Base-by-base conservation (phyloP, 2,113 vertebrate species). In the Cyphomyrus plagiostoma region DNA sequence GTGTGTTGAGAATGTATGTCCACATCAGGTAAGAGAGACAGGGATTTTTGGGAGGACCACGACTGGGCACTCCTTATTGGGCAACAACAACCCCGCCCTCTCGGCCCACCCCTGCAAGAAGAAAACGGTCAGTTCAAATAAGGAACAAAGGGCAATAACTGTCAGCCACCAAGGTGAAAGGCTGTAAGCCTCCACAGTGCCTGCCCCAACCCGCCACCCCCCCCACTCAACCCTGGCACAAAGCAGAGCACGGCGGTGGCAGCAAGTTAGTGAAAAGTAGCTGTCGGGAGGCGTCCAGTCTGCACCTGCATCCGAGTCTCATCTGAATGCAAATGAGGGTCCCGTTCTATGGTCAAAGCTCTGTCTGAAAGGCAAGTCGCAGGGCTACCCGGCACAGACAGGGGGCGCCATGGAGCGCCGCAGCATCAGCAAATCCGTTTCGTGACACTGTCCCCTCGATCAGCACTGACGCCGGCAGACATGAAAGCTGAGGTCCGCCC, bases 101-200 rank as follows among this genome's bases (percentile, higher is more conserved):
- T 48, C 17, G 21, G 17, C 3, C 82, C 82, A 23, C 19, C 80
- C 45, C 45, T 1, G 8, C n/a, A 19, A n/a, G 23, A 21, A 49
- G 3, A 35, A 88, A 88, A 5, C 7, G 17, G 42, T 46, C 88
- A 88, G 56, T 87, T 62, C 23, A 66, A 13, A 77, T 21, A 46
- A 48, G 62, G 62, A 53, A 90, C 85, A 77, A 88, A 90, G 23
- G 58, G 86, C 39, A 46, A 82, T 89, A 89, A 88, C 53, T 74
- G 49, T 42, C 83, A 85, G 45, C 23, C 45, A 15, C 4, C 23
- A 85, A 50, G 83, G 83, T 30, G 46, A 30, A 85, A 49, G 82
- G 82, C 19, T 3, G 2, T 21, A 23, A 86, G n/a, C 10, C 48
- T 7, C 9, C 35, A 15, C 11, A 80, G 42, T 3, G 9, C 8